Conservation (phyloP, 2,797 vertebrate genomes). For the Coracias cyanogaster region DNA sequence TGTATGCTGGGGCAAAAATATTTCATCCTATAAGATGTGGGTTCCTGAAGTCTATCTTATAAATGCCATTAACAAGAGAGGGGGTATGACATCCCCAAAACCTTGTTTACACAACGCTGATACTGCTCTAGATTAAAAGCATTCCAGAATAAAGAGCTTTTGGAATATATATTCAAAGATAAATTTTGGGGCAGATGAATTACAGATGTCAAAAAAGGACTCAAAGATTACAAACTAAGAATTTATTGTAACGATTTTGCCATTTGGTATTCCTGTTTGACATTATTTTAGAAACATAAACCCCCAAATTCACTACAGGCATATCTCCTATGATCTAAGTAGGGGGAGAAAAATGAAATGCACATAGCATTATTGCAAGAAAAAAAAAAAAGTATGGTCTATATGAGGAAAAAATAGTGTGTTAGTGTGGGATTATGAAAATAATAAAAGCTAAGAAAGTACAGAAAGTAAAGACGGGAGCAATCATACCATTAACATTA, state of each 20-base stretch:
- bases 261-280: background rate
- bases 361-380: background rate
- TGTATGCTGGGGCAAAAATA: background rate
- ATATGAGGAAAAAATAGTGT: background rate
- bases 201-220: background rate
- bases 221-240: background rate
- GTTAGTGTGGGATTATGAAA: background rate
- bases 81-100: background rate
- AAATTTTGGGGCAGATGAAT: background rate
- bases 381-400: background rate
- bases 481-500: conserved; percentile 16
- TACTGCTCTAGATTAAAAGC: background rate
- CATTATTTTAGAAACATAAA: background rate
- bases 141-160: background rate
- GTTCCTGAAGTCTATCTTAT: background rate
- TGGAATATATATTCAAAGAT: background rate
- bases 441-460: conserved; percentile 11
- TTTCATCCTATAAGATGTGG: background rate
- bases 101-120: background rate
- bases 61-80: background rate
- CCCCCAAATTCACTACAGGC: background rate
- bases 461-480: background rate
- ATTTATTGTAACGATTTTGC: background rate
- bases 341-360: background rate
- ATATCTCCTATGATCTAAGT: background rate